phyloP scores from a whole-genome alignment of 2,888 invertebrate species.

The Dascillus cervinus region DNA sequence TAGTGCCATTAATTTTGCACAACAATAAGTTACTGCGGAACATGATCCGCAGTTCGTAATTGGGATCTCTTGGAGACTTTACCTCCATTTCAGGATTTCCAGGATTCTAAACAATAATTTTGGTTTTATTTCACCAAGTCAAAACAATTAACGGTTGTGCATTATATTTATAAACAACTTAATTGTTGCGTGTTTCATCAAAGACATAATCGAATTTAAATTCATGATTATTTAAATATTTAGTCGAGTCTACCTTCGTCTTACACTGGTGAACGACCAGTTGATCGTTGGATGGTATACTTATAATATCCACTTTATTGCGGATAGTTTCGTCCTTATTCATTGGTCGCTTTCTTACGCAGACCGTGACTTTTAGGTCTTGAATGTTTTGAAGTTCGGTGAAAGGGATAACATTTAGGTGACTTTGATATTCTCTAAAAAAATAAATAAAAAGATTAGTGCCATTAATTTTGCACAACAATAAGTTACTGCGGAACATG shows the following conservation, averaged over 20 bases:
- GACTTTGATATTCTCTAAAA: conserved; percentile 61
- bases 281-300: conserved; percentile 91
- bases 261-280: conserved; percentile 92
- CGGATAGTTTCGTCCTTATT: conserved; percentile 83
- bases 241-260: conserved; percentile 95
- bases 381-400: conserved; percentile 78
- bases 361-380: conserved; percentile 96
- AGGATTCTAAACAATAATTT: no score
- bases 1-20: no score
- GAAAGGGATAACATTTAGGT: conserved; percentile 46
- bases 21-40: no score
- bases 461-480: neutral
- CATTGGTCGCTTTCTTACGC: conserved; percentile 93
- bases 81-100: no score
- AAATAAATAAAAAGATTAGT: conserved; percentile 5
- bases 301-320: conserved; percentile 95
- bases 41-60: no score
- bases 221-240: conserved; percentile 95
- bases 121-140: no score
- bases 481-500: conserved; percentile 76
- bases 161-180: conserved; percentile 95
- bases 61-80: no score
- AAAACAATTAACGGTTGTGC: conserved; percentile 95
- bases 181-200: conserved; percentile 91
- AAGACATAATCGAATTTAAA: conserved; percentile 99